These are phyloP conservation scores for Zelostemma sp. DNA, from an alignment of 1,140 invertebrate species.

Conservation along the genomic window DNA sequence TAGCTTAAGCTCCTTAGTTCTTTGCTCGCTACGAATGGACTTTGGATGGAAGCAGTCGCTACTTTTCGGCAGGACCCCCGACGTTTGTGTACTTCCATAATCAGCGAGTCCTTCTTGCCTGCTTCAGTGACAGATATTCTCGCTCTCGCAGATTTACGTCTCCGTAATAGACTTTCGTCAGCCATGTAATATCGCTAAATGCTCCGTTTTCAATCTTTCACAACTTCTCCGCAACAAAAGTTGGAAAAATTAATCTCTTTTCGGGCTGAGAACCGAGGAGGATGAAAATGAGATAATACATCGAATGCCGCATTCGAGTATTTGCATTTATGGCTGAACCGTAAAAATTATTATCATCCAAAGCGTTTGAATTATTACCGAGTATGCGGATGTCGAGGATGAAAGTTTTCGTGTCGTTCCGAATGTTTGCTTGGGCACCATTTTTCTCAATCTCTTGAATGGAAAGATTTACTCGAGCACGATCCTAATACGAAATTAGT, in stretches of 20 bases:
- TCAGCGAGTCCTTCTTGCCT: constrained; percentile 25
- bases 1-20: constrained; percentile 53
- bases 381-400: not conserved
- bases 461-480: constrained; percentile 28
- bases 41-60: constrained; percentile 41
- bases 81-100: constrained; percentile 40
- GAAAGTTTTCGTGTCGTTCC: not conserved
- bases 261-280: too few species aligned
- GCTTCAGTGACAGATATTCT: not conserved
- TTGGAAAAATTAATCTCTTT: not conserved
- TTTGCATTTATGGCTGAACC: too few species aligned
- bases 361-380: too few species aligned
- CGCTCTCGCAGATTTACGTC: constrained; percentile 7
- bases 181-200: constrained; percentile 1
- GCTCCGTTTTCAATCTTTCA: not conserved
- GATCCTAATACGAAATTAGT: constrained; percentile 22
- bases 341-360: too few species aligned
- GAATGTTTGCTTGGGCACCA: constrained; percentile 13
- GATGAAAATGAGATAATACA: too few species aligned
- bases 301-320: too few species aligned
- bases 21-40: constrained; percentile 43
- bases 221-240: not conserved
- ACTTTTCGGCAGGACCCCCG: constrained; percentile 37
- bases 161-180: constrained; percentile 34
- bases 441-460: constrained; percentile 28